Base-by-base conservation (phyloP, 2,888 invertebrate genomes). In the Gymnoscelis rufifasciata region DNA sequence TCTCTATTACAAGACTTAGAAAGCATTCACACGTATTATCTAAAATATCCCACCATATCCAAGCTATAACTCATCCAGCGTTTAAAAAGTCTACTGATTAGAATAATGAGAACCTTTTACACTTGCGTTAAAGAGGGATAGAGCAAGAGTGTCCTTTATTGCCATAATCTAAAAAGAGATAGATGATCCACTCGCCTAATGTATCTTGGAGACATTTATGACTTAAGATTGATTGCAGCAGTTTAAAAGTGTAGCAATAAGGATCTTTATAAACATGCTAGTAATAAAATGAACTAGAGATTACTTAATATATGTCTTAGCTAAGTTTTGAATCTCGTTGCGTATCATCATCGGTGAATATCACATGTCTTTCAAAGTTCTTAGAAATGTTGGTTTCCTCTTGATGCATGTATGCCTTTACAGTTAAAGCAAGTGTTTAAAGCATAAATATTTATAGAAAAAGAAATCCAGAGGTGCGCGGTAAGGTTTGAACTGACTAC, bases 71-170 rank as follows among this genome's bases (percentile, higher is more conserved):
- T 38, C 35, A 42, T 28, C 27, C 14, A 62, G 61, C 61, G 59
- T 58, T 60, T 67, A 35, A 41, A 41, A 67, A 65, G 62, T 65
- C 52, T 45, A 57, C 59, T 60, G 68, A 74, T 72, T 68, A 67
- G 62, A 62, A 59, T 62, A 65, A 68, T 70, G 62, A 56, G 66
- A 52, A 63, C 67, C 67, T 68, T 71, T 68, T 72, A 70, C 68
- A 68, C 66, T 66, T 62, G n/a, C n/a, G n/a, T 48, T 52, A 43
- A 61, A 51, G 50, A 54, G 59, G 52, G 35, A 38, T 11, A 2
- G 8, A 30, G 13, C 28, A 19, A 23, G 8, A 39, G 29, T 23
- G 12, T 14, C 2, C 30, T 10, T 31, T 26, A 19, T 24, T 12
- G 10, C 12, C 12, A 8, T 13, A 33, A n/a, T n/a, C 10, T 29